These are phyloP conservation scores for Aegypius monachus DNA, from an alignment of 2,113 vertebrate species.

Conservation along the genomic window DNA sequence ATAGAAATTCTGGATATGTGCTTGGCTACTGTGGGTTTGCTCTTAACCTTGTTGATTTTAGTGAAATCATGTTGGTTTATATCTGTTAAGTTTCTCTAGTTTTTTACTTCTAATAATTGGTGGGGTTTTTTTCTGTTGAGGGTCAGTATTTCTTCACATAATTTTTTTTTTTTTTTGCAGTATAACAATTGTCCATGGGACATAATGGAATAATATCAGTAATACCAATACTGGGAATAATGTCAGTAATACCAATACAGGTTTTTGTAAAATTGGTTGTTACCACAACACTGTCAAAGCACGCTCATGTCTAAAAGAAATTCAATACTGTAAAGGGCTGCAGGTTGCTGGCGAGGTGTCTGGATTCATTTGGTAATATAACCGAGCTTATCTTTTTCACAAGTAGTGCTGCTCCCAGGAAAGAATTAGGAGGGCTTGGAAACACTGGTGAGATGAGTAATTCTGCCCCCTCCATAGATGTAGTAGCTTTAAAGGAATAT, in stretches of 20 bases:
- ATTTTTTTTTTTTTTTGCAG: background rate
- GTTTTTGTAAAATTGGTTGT: background rate
- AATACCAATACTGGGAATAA: background rate
- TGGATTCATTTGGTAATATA: background rate
- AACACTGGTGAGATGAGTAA: background rate
- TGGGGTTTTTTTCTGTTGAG: background rate
- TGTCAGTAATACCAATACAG: background rate
- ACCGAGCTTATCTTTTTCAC: background rate
- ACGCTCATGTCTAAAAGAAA: background rate
- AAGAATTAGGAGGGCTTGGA: background rate
- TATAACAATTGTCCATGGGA: background rate
- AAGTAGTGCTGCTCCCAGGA: background rate
- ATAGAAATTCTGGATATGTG: background rate
- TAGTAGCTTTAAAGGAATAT: background rate
- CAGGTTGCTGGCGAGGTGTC: background rate
- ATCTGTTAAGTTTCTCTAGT: background rate
- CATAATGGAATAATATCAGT: background rate
- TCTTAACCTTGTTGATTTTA: background rate
- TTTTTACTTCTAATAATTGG: background rate
- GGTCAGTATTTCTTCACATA: background rate
- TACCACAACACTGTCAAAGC: background rate
- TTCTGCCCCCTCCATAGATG: background rate
- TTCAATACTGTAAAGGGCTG: background rate
- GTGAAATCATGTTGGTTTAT: background rate
- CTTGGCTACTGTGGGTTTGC: background rate